Evolutionary conservation across 2,888 invertebrate species (phyloP).

Genomic region (Drosophila dives): DNA sequence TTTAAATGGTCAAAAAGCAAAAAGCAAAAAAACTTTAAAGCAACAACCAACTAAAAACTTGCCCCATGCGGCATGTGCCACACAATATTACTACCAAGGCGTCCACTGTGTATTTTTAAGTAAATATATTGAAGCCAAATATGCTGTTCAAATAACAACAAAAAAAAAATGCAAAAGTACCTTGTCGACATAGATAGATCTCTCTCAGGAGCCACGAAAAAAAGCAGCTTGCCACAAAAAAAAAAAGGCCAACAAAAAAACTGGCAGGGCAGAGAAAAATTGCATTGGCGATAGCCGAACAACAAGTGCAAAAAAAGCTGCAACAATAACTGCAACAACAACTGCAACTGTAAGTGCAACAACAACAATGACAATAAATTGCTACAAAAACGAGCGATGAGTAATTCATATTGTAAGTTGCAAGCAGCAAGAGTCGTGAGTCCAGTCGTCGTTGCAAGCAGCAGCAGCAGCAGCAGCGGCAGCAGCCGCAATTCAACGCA

Average conservation of each 20-base stretch:
- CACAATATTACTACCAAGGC: constrained; percentile 25
- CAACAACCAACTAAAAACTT: constrained; percentile 19
- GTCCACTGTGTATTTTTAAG: constrained; percentile 70
- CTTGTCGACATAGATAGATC: constrained; percentile 38
- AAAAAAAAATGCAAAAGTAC: constrained; percentile 19
- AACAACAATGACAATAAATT: constrained; percentile 72
- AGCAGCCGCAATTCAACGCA: constrained; percentile 71
- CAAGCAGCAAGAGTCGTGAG: constrained; percentile 33
- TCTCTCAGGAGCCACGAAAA: constrained; percentile 15
- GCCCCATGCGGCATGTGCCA: constrained; percentile 10
- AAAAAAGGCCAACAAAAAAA: constrained; percentile 28
- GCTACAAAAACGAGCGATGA: constrained; percentile 79
- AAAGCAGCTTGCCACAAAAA: constrained; percentile 49
- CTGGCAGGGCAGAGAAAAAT: constrained; percentile 16
- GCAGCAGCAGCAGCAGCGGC: constrained; percentile 19
- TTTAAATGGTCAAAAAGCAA: constrained; percentile 16
- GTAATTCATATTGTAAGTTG: constrained; percentile 78
- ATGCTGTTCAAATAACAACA: constrained; percentile 53
- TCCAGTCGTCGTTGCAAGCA: constrained; percentile 4
- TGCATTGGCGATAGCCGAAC: constrained; percentile 7
- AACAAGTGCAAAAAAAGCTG: constrained; percentile 27
- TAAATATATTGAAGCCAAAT: constrained; percentile 63
- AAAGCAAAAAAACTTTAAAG: constrained; percentile 27
- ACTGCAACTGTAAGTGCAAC: constrained; percentile 8
- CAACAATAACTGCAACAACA: constrained; percentile 27